phyloP scores from a whole-genome alignment of 2,888 invertebrate genomes.

The Druceiella hillmani region DNA sequence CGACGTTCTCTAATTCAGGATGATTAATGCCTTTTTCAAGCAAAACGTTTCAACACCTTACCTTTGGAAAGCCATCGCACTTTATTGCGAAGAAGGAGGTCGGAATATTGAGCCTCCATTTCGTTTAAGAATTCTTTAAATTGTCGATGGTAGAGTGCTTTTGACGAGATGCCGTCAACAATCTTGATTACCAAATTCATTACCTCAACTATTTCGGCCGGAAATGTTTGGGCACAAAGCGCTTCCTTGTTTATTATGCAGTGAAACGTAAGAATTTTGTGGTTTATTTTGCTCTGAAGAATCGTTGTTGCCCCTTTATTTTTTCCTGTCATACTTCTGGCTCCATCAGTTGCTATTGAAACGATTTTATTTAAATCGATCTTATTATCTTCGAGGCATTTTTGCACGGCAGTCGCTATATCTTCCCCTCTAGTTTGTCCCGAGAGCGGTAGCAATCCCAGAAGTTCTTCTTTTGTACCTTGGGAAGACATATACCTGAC shows the following conservation, averaged over 20 bases:
- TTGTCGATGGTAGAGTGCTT: conserved; percentile 4
- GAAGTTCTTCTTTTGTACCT: conserved; percentile 24
- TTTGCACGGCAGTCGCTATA: conserved; percentile 12
- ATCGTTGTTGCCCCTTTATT: conserved; percentile 8
- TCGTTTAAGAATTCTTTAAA: too few species aligned
- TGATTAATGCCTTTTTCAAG: conserved; percentile 20
- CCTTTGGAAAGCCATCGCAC: too few species aligned
- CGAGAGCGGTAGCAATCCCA: conserved; percentile 8
- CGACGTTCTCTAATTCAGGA: conserved; percentile 20
- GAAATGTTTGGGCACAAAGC: conserved; percentile 24
- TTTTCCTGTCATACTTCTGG: too few species aligned
- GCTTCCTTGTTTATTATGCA: conserved; percentile 19
- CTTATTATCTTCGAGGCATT: conserved; percentile 10
- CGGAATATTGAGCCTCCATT: too few species aligned
- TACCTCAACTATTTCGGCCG: conserved; percentile 24
- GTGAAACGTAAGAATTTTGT: conserved; percentile 19
- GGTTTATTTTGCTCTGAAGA: conserved; percentile 8
- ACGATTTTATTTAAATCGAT: conserved; percentile 15
- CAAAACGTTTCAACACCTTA: too few species aligned
- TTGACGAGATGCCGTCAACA: conserved; percentile 18
- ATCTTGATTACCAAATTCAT: conserved; percentile 25
- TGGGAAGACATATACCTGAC: conserved; percentile 6
- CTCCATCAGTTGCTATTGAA: conserved; percentile 13
- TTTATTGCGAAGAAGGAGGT: too few species aligned
- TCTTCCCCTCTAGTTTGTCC: conserved; percentile 14